These are phyloP conservation scores for Pterostichus madidus DNA, from an alignment of 2,888 invertebrate genomes.

Conservation along the genomic window DNA sequence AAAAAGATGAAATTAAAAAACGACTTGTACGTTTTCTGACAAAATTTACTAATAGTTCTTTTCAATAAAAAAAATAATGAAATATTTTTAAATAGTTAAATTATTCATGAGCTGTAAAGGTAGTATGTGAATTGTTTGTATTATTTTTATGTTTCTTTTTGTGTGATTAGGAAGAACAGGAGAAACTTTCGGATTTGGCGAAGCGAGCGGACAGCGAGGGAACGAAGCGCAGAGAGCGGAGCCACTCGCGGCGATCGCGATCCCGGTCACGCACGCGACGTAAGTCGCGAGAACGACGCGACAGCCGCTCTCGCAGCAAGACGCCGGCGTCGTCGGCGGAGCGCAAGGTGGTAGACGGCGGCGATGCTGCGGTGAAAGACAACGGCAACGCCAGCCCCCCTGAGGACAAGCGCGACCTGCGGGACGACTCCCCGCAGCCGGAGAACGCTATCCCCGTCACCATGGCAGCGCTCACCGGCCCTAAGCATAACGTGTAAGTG, in stretches of 20 bases:
- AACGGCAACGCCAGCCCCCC: constrained; percentile 75
- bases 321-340: constrained; percentile 72
- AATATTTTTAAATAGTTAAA: too few relatives aligned
- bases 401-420: constrained; percentile 70
- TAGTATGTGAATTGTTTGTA: too few relatives aligned
- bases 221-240: constrained; percentile 69
- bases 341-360: constrained; percentile 70
- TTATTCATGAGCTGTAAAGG: too few relatives aligned
- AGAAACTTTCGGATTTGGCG: constrained; percentile 80
- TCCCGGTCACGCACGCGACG: constrained; percentile 73
- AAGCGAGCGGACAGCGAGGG: constrained; percentile 68
- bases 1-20: constrained; percentile 97
- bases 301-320: constrained; percentile 71
- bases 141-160: neutral
- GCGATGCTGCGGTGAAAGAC: constrained; percentile 71
- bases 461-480: constrained; percentile 71
- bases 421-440: constrained; percentile 74
- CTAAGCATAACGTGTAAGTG: constrained; percentile 71
- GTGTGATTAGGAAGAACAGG: constrained; percentile 85
- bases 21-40: constrained; percentile 82
- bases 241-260: constrained; percentile 72
- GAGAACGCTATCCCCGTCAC: constrained; percentile 75
- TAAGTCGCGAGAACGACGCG: constrained; percentile 71
- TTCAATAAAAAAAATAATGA: too few relatives aligned
- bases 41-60: too few relatives aligned